Base-by-base conservation (phyloP, 2,888 invertebrate species). In the Synanthedon andrenaeformis region DNA sequence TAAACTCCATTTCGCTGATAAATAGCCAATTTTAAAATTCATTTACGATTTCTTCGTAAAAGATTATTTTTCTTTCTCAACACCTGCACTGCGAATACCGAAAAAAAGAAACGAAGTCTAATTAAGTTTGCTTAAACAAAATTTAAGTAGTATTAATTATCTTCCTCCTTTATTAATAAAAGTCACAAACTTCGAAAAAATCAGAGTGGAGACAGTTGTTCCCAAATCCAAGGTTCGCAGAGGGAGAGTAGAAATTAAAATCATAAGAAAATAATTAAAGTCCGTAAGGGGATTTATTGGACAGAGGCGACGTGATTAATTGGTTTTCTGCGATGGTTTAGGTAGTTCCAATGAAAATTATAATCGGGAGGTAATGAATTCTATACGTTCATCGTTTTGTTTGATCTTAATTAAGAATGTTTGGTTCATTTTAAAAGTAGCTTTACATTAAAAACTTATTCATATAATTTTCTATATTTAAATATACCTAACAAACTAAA, bases 211-310 rank as follows among this genome's bases (percentile, higher is more conserved):
- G 80, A 80, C 81, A 72, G 72, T 72, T 72, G 72, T 72, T 70
- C 63, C 59, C 57, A 62, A 69, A 67, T 69, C 70, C 65, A 56
- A 66, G 68, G 66, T 66, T 65, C 55, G 8, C 35, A 10, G 57
- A 57, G 57, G 52, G 62, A 64, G 64, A 63, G 69, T 62, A 76
- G 74, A 86, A 88, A 88, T 88, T 86, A 85, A 86, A 88, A 86
- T 88, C 84, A 86, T 88, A 88, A 86, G 86, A 87, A 88, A 87
- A 87, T 87, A 88, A 88, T 88, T 86, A 84, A 83, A 84, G 78
- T 79, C 76, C 79, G 84, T 81, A 78, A 79, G 79, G 80, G 84
- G 80, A 88, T 86, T 88, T 88, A 88, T 88, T 85, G 85, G 83
- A 80, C 76, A 76, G 74, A 73, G 73, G 71, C 72, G 74, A 77